Conservation (phyloP, 2,888 invertebrate species). For the Campoplex nolae region DNA sequence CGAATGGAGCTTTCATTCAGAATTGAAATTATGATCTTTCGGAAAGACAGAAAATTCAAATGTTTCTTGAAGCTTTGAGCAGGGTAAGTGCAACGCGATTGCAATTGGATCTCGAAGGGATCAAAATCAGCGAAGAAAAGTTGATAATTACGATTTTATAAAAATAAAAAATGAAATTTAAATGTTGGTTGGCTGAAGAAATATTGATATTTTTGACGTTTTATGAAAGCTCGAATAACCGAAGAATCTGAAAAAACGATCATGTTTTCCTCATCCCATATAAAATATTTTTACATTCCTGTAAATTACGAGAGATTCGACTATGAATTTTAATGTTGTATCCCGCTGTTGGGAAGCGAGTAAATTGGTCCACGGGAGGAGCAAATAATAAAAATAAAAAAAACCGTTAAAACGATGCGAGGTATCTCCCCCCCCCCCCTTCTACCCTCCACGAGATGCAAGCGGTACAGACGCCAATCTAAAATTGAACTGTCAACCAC, state of each 20-base stretch:
- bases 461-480: conserved; percentile 60
- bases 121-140: not conserved
- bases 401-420: conserved; percentile 20
- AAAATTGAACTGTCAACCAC: conserved; percentile 68
- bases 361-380: conserved; percentile 32
- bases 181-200: no score
- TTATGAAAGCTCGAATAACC: not conserved
- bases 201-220: not conserved
- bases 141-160: not conserved
- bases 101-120: no score
- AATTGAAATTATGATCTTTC: not conserved
- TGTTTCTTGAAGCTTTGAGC: not conserved
- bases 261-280: not conserved
- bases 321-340: conserved; percentile 17
- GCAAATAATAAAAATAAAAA: conserved; percentile 13
- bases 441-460: conserved; percentile 25
- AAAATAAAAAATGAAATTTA: no score
- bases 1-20: not conserved
- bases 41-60: not conserved
- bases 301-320: conserved; percentile 5
- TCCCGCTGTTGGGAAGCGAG: conserved; percentile 22
- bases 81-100: not conserved
- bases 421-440: conserved; percentile 11
- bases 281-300: not conserved
- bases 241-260: not conserved